phyloP scores from a whole-genome alignment of 2,113 vertebrate genomes.

The Pogona vitticeps region DNA sequence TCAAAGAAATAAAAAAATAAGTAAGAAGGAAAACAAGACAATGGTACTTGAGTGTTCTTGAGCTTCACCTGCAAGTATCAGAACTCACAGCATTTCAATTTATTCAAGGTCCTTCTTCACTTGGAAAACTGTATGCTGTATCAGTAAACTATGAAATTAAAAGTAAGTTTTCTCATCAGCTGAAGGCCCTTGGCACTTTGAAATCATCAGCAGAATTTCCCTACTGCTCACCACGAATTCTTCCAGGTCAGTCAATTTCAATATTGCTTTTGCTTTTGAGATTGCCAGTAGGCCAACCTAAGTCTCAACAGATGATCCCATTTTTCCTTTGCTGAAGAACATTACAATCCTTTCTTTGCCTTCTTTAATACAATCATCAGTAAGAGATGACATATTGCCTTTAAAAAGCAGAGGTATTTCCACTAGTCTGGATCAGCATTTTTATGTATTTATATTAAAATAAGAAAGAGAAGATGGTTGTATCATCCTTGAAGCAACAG shows the following conservation, averaged over 20 bases:
- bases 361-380: slow-evolving; percentile 35
- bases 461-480: not conserved
- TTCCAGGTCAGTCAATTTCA: not conserved
- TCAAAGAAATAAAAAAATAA: too few relatives aligned
- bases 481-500: slow-evolving; percentile 28
- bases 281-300: not conserved
- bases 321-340: slow-evolving; percentile 28
- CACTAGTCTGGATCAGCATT: slow-evolving; percentile 18
- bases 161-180: not conserved
- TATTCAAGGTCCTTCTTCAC: not conserved
- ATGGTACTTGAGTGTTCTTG: not conserved
- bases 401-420: slow-evolving; percentile 24
- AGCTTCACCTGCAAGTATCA: not conserved
- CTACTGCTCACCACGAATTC: not conserved
- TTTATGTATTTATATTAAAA: slow-evolving; percentile 37
- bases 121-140: not conserved
- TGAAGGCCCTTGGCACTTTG: not conserved
- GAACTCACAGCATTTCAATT: not conserved
- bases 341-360: slow-evolving; percentile 17
- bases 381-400: slow-evolving; percentile 30
- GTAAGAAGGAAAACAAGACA: not conserved
- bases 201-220: not conserved
- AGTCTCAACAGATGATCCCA: slow-evolving; percentile 38
- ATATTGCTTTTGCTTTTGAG: not conserved
- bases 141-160: slow-evolving; percentile 2